A percentile compares a stretch with the other conserved stretches of the same genome.
Evolutionary conservation across 1,140 invertebrate genomes (phyloP).

Genomic region (Octopus sinensis): DNA sequence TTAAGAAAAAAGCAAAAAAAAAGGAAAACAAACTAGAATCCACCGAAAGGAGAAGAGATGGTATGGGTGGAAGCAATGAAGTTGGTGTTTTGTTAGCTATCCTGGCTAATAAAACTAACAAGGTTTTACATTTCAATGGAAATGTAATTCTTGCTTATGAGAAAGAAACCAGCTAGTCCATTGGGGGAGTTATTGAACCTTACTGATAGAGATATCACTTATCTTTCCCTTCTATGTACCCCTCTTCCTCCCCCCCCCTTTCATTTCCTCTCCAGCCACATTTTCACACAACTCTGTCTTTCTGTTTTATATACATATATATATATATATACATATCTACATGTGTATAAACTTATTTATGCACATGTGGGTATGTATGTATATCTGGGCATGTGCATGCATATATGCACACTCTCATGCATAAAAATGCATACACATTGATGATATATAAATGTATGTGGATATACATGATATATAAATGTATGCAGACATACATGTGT

Average conservation of each 20-base stretch:
- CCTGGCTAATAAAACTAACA: no score
- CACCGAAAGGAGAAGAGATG: no score
- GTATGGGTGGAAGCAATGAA: no score
- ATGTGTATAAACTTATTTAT: neutral
- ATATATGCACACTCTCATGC: neutral
- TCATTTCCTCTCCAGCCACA: neutral
- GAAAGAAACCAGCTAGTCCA: no score
- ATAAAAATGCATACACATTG: neutral
- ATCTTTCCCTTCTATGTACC: neutral
- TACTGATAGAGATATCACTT: neutral
- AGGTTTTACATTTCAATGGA: no score
- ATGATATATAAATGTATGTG: neutral
- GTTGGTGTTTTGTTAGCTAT: no score
- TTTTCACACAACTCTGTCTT: neutral
- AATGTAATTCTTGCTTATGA: no score
- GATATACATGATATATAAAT: neutral
- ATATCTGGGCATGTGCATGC: neutral
- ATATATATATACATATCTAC: neutral
- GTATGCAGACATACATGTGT: neutral
- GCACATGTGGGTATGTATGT: neutral
- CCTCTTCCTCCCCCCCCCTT: neutral
- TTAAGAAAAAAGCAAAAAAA: no score
- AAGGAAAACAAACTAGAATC: no score
- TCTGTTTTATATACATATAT: neutral
- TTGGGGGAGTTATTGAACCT: no score